phyloP scores from a whole-genome alignment of 2,888 invertebrate species.

The Uropetala carovei region DNA sequence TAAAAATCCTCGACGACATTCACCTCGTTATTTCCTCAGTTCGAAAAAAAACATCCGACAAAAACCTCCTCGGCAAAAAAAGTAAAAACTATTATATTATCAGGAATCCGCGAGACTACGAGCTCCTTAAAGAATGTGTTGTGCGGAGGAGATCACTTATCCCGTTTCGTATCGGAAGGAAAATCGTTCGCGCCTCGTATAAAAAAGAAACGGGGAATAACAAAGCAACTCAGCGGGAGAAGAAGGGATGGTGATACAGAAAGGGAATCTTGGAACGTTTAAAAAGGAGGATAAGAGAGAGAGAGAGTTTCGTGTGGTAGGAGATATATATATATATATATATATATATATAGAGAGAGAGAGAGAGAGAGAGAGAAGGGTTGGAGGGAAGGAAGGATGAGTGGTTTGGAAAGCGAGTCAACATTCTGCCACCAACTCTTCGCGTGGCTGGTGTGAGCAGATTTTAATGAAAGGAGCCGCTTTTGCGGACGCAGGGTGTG shows the following conservation, averaged over 20 bases:
- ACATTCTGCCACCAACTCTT: constrained; percentile 14
- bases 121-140: background rate
- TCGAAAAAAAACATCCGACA: background rate
- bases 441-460: constrained; percentile 35
- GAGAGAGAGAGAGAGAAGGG: background rate
- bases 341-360: too few species aligned
- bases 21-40: constrained; percentile 1
- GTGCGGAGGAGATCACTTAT: background rate
- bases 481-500: background rate
- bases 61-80: background rate
- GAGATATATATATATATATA: too few species aligned
- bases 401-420: constrained; percentile 4
- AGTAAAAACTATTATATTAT: background rate
- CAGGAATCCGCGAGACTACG: background rate
- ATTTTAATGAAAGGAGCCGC: constrained; percentile 29
- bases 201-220: background rate
- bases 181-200: background rate
- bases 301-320: background rate
- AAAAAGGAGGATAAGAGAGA: background rate
- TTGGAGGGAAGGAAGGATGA: background rate
- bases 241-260: background rate
- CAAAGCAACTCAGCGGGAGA: background rate
- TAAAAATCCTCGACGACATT: constrained; percentile 6
- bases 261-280: background rate
- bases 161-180: constrained; percentile 8